Base-by-base conservation (phyloP, 2,888 invertebrate species). In the Nebria salina region DNA sequence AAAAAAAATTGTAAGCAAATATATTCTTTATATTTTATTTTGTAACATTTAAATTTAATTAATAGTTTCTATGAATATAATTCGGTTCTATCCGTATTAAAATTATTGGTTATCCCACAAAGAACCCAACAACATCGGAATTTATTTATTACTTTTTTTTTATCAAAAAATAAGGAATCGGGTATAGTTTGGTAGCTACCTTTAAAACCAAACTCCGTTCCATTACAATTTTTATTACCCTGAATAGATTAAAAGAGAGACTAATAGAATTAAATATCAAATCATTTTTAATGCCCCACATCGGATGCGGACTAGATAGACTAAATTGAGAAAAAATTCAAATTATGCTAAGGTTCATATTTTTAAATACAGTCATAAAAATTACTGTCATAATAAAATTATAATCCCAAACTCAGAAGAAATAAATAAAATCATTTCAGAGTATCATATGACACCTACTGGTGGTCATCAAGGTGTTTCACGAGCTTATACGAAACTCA, bases 401-500 rank as follows among this genome's bases (percentile, higher is more conserved):
- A 26, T 76, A 76, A 65, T 34, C 8, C 76, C 76, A 65, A 41
- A 41, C 8, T 25, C 4, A 65, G 41, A 76, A 2, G 42, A 68
- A 76, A 76, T 66, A 7, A 2, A 26, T n/a, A 42, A 68, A 26
- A 66, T 76, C 13, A 41, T 76, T 4, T 42, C 76, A 76, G 77
- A 82, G 65, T 82, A 64, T 72, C 82, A 82, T 64, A 42, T 65
- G 65, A 75, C 66, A 42, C 77, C 70, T 13, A 64, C 65, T 11
- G 76, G 26, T 41, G 83, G 83, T 4, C 84, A 84, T 77, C 81
- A 77, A 64, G 83, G 84, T 11, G 66, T 82, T 78, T 84, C 84
- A 7, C 83, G 83, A 81, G 85, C 85, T 8, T 82, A 83, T 65
- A 82, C 86, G 1, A 81, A 87, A 13, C 82, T n/a, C 82, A 13